Conservation (phyloP, 1,140 invertebrate genomes). For the Orius insidiosus region DNA sequence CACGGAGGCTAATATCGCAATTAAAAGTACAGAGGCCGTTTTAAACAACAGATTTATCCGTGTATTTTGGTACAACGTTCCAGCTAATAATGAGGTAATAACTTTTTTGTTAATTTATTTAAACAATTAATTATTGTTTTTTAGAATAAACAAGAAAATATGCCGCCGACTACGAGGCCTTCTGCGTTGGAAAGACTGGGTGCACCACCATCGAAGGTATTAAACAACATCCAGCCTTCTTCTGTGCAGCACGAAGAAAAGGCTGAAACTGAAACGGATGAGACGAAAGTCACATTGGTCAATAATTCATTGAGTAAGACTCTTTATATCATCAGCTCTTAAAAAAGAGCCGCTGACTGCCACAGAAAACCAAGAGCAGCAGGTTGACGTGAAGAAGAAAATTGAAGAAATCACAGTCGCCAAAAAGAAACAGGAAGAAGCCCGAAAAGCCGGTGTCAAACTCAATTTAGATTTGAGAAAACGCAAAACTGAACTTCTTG, state of each 20-base stretch:
- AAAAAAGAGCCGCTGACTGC: constrained; percentile 43
- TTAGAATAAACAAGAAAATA: constrained; percentile 37
- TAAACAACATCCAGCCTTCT: constrained; percentile 32
- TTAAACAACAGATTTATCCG: constrained; percentile 85
- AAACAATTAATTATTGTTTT: background rate
- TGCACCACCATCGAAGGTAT: constrained; percentile 30
- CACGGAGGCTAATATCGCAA: constrained; percentile 78
- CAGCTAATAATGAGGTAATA: constrained; percentile 8
- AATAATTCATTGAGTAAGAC: constrained; percentile 43
- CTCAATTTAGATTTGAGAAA: constrained; percentile 54
- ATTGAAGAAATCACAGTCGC: constrained; percentile 36
- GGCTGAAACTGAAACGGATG: background rate
- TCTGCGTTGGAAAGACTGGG: constrained; percentile 33
- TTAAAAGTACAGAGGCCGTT: constrained; percentile 86
- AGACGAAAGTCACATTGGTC: constrained; percentile 27
- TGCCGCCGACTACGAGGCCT: constrained; percentile 27
- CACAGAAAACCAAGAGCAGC: constrained; percentile 36
- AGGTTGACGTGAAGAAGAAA: constrained; percentile 42
- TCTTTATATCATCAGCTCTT: constrained; percentile 16
- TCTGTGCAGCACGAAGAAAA: constrained; percentile 21
- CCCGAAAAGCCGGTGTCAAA: constrained; percentile 41
- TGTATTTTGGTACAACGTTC: constrained; percentile 57
- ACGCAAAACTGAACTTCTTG: constrained; percentile 55
- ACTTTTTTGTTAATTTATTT: background rate
- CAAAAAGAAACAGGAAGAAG: constrained; percentile 15